These are phyloP conservation scores for Balanococcus diminutus DNA, from an alignment of 2,888 invertebrate species.

Conservation along the genomic window DNA sequence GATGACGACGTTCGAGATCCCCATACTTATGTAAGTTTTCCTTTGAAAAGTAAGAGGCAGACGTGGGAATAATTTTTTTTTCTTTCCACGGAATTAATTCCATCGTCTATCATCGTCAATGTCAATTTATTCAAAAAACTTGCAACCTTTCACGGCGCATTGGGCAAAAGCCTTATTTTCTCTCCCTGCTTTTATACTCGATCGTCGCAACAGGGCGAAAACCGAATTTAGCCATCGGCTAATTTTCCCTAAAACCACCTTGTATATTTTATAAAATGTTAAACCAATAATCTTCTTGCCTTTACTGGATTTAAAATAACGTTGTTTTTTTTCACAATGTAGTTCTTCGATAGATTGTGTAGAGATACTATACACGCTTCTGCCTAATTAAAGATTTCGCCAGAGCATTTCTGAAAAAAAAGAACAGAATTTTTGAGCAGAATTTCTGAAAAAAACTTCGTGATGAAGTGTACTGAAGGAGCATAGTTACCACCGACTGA, in stretches of 20 bases:
- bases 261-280: conserved; percentile 17
- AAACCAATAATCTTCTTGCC: conserved; percentile 15
- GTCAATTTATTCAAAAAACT: conserved; percentile 36
- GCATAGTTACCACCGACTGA: too few species aligned
- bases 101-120: conserved; percentile 34
- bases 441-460: too few species aligned
- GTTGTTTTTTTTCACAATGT: too few species aligned
- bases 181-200: background rate
- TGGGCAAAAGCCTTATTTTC: background rate
- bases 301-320: background rate
- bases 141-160: background rate
- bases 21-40: too few species aligned
- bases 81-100: background rate
- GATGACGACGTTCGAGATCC: background rate
- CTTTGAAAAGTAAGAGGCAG: background rate
- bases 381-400: too few species aligned
- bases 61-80: conserved; percentile 10
- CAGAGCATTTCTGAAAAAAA: too few species aligned
- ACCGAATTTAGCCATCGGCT: background rate
- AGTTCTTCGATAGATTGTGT: too few species aligned
- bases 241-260: conserved; percentile 11
- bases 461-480: too few species aligned
- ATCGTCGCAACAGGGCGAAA: background rate
- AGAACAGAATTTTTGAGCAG: too few species aligned
- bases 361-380: too few species aligned